These are phyloP conservation scores for Tortricodes alternella DNA, from an alignment of 2,888 invertebrate species.

Conservation along the genomic window DNA sequence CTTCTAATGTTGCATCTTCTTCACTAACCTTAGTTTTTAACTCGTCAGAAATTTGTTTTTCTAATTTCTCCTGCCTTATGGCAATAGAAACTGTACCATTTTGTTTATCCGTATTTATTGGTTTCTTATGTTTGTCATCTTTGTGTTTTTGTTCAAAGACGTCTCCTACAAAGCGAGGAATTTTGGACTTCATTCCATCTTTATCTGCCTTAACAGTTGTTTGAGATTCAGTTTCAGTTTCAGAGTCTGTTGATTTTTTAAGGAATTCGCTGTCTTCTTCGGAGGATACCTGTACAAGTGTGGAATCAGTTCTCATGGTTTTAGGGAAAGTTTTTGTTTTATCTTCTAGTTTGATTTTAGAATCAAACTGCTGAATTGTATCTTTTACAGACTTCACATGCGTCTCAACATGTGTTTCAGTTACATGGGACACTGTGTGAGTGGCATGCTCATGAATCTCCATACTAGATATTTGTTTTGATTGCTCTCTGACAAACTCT, in stretches of 20 bases:
- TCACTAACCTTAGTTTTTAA: conserved; percentile 60
- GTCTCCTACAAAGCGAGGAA: conserved; percentile 47
- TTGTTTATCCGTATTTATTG: conserved; percentile 48
- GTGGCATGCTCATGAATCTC: conserved; percentile 51
- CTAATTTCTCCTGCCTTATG: conserved; percentile 51
- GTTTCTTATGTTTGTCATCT: conserved; percentile 50
- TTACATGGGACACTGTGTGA: conserved; percentile 56
- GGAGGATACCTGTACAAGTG: conserved; percentile 77
- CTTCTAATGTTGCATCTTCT: conserved; percentile 67
- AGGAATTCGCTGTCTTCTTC: conserved; percentile 80
- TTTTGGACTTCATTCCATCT: conserved; percentile 53
- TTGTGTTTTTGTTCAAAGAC: conserved; percentile 49
- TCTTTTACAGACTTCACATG: conserved; percentile 72
- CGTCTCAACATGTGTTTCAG: conserved; percentile 57
- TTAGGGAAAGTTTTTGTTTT: conserved; percentile 65
- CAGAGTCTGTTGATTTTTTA: conserved; percentile 79
- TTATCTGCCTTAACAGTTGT: conserved; percentile 73
- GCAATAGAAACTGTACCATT: conserved; percentile 48
- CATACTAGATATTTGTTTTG: conserved; percentile 64
- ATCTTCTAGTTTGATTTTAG: conserved; percentile 65
- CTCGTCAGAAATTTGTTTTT: conserved; percentile 62
- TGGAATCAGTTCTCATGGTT: conserved; percentile 77
- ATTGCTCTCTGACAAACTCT: conserved; percentile 78
- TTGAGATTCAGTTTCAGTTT: conserved; percentile 81
- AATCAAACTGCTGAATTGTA: conserved; percentile 74